A percentile compares a stretch with the other conserved stretches of the same genome.
Conservation (phyloP, 92 coral and sea anemone genomes). For the Porites evermanni region DNA sequence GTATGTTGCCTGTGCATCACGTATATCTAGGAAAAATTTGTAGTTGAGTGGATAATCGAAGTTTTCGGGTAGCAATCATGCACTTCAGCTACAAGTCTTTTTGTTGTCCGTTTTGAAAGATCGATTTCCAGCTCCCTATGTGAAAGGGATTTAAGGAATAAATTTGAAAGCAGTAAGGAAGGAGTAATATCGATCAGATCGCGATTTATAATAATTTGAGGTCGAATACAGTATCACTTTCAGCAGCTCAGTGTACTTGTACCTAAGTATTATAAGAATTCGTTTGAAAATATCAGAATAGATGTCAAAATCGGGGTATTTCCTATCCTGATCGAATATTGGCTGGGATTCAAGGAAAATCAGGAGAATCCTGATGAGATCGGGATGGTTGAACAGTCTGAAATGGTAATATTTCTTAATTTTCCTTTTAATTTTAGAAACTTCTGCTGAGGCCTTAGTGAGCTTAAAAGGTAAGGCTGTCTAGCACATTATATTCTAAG, state of each 20-base stretch:
- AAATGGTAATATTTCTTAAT: too few species aligned
- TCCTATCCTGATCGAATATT: too few species aligned
- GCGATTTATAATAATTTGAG: neutral
- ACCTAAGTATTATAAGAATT: too few species aligned
- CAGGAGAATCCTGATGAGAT: too few species aligned
- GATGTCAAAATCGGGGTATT: too few species aligned
- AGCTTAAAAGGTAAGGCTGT: conserved; percentile 80
- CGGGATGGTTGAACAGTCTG: too few species aligned
- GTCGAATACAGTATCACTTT: too few species aligned
- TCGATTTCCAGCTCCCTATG: neutral
- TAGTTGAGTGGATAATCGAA: neutral
- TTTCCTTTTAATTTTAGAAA: conserved; percentile 61
- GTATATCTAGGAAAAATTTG: too few species aligned
- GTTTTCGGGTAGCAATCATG: neutral
- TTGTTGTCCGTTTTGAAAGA: neutral
- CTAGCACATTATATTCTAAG: neutral
- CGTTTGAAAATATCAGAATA: too few species aligned
- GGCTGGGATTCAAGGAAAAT: too few species aligned
- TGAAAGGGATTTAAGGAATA: neutral
- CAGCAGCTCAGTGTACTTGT: too few species aligned
- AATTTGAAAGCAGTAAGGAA: neutral
- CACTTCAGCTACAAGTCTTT: neutral
- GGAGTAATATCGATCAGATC: neutral
- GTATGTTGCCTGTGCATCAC: neutral
- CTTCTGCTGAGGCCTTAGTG: conserved; percentile 96